Evolutionary conservation across 2,113 vertebrate genomes (phyloP), one percentile per base, ranked within the genome.

Genomic region (Eptatretus burgeri): DNA sequence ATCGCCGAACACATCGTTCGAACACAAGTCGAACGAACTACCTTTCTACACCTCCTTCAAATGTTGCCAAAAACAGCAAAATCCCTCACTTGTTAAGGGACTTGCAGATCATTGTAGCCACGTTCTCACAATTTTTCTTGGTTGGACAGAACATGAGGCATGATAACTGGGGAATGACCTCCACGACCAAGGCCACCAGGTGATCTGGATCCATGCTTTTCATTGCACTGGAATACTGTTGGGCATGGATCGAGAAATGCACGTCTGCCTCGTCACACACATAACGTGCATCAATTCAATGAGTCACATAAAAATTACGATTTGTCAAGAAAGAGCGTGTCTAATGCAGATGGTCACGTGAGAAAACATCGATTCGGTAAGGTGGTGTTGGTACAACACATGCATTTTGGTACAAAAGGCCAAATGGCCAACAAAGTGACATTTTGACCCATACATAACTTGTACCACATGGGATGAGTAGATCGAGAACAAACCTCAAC

Each of bases 41-140:
- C n/a, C n/a, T n/a, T n/a, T n/a, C n/a, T n/a, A 7, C 27, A 41
- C 27, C 27, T 41, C 27, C 27, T 3, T 41, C 27, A 41, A 41
- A 41, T 41, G 27, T 41, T 41, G 27, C 7, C 27, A 41, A 41
- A 41, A 41, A 41, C 27, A n/a, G n/a, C 17, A 64, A 13, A 62
- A 20, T 13, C 56, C 72, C 82, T 70, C 78, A 98, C 91, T 81
- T 79, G 62, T 74, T 82, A 65, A 98, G 78, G 67, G 82, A 84
- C 67, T 75, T 95, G 78, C 82, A 89, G 71, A 98, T 81, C 87
- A 95, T 85, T n/a, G 67, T 76, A 19, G 79, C 83, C 27, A 98
- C 81, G 10, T 94, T 98, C 77, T 98, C 91, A 73, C 89, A 94
- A 70, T 84, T 98, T 74, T 88, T 95, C 76, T 95, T 94, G 64